phyloP scores from a whole-genome alignment of 2,888 invertebrate species.

The Criorhina ranunculi region DNA sequence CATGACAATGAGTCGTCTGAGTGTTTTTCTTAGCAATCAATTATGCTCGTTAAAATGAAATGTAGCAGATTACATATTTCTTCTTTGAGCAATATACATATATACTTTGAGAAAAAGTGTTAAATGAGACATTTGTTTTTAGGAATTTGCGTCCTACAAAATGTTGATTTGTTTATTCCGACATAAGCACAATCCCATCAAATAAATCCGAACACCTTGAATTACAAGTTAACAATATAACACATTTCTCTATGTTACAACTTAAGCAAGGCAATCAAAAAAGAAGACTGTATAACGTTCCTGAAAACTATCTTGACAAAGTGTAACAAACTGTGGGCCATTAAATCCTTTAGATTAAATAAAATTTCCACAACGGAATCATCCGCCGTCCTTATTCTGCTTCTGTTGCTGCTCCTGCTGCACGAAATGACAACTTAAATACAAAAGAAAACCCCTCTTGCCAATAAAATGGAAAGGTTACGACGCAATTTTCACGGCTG shows the following conservation, averaged over 20 bases:
- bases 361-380: constrained; percentile 53
- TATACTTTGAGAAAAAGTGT: no score
- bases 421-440: constrained; percentile 52
- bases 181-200: neutral
- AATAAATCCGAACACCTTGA: neutral
- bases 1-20: no score
- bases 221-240: neutral
- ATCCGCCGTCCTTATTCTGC: constrained; percentile 17
- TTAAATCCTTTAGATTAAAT: constrained; percentile 60
- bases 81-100: no score
- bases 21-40: no score
- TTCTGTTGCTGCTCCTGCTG: constrained; percentile 22
- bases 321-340: constrained; percentile 42
- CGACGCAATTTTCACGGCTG: constrained; percentile 50
- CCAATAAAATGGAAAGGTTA: constrained; percentile 59
- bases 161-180: no score
- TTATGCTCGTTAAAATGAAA: no score
- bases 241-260: neutral
- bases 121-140: no score
- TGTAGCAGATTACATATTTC: no score
- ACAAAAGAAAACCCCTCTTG: constrained; percentile 27
- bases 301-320: constrained; percentile 45
- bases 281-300: constrained; percentile 9
- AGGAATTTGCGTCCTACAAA: no score
- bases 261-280: neutral